Evolutionary conservation across 2,797 vertebrate genomes (phyloP).

Genomic region (Eidolon dupreanum): DNA sequence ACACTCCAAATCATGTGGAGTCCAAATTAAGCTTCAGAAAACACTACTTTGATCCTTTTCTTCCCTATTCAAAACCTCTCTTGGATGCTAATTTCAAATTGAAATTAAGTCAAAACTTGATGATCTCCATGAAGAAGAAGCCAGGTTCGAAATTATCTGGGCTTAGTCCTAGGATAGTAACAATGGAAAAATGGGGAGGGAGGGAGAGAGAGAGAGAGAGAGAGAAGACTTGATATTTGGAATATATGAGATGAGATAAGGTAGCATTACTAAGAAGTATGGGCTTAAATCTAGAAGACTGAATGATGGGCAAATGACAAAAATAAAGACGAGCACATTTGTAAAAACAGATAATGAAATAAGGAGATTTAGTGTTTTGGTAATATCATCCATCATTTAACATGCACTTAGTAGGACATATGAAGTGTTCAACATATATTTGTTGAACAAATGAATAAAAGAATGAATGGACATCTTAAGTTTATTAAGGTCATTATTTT

Average conservation of each 20-base stretch:
- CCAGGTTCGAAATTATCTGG: neutral
- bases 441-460: neutral
- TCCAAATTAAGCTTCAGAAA: neutral
- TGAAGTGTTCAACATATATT: neutral
- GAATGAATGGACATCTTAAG: neutral
- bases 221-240: neutral
- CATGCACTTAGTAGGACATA: neutral
- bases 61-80: neutral
- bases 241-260: neutral
- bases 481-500: neutral
- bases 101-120: neutral
- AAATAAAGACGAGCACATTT: neutral
- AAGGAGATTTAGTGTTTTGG: neutral
- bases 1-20: neutral
- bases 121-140: neutral
- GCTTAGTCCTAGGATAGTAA: neutral
- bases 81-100: neutral
- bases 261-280: neutral
- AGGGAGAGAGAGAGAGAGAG: neutral
- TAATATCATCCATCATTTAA: neutral
- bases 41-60: neutral
- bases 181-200: neutral
- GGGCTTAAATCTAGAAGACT: neutral
- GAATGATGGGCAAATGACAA: neutral
- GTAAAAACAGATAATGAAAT: neutral